Evolutionary conservation across 2,113 vertebrate species (phyloP), one percentile per base, ranked within the genome.

Genomic region (Puntigrus tetrazona): DNA sequence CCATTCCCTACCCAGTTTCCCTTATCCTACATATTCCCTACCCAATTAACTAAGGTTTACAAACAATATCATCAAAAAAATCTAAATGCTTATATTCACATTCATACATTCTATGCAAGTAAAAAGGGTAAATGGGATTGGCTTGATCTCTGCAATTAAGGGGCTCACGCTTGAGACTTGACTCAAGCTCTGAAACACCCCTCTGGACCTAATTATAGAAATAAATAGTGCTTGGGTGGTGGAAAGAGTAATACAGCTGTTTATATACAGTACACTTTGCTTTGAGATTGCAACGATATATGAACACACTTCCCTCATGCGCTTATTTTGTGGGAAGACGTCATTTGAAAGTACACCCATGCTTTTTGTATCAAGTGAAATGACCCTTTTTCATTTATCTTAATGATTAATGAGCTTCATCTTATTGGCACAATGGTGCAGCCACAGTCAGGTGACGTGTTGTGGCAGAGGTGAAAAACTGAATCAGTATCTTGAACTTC

Each of bases 161-260:
- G 4, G 61, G 59, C 10, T 67, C 1, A 67, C 36, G 1, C 77
- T 61, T 79, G 61, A 67, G 59, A 34, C 61, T 67, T 16, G 8
- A 31, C 18, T 63, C 20, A 27, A 78, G 38, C 38, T 29, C 7
- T 81, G 34, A 67, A 67, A 50, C 59, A 36, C 11, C 78, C 41
- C 78, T 81, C 61, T 67, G 59, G 61, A 81, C 38, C 61, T 50
- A 67, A 81, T 81, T 81, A 81, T 22, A 18, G 10, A 67, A 81
- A 67, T 67, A 47, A 50, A 22, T 20, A 41, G 41, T 22, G 57
- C 27, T 80, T 27, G 9, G 41, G 38, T 47, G 38, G 41, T 41
- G 14, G 16, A 50, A 67, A 13, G 75, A 57, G 41, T 47, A 16
- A 67, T 67, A 41, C 25, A 47, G 78, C 18, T n/a, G 27, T 22